phyloP scores from a whole-genome alignment of 64 coral and sea anemone genomes.

The Dendronephthya gigantea region DNA sequence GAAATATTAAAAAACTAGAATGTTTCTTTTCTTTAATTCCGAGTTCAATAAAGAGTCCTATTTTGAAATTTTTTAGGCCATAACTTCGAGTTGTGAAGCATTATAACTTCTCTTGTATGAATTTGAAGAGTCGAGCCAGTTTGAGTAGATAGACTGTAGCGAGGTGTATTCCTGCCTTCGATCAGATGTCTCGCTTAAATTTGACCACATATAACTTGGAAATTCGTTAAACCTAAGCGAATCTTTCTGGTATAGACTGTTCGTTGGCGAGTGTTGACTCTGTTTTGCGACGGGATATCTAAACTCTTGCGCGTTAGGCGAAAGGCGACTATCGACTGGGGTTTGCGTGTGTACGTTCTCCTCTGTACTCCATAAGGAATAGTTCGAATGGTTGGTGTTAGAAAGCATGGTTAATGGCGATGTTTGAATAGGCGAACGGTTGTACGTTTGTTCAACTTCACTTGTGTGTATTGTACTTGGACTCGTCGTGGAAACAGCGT shows the following conservation, averaged over 20 bases:
- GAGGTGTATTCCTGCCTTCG: background rate
- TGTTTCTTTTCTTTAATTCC: background rate
- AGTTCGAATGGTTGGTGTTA: background rate
- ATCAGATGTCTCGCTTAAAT: background rate
- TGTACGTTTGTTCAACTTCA: background rate
- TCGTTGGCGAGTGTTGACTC: slow-evolving; percentile 10
- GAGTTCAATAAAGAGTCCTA: background rate
- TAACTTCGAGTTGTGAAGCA: background rate
- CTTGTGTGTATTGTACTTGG: background rate
- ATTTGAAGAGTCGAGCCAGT: background rate
- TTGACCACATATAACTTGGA: background rate
- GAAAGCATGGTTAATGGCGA: background rate
- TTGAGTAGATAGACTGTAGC: background rate
- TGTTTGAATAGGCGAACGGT: background rate
- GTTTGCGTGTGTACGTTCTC: slow-evolving; percentile 1
- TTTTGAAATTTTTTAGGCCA: background rate
- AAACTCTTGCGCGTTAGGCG: slow-evolving; percentile 87
- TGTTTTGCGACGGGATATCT: slow-evolving; percentile 31
- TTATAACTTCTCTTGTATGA: background rate
- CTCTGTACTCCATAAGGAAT: slow-evolving; percentile 73
- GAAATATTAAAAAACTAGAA: slow-evolving; percentile 6
- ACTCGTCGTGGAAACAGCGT: background rate
- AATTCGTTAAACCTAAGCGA: background rate
- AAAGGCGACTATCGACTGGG: slow-evolving; percentile 29
- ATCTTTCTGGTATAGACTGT: background rate